phyloP scores from a whole-genome alignment of 2,113 vertebrate species.

The Peromyscus californicus region DNA sequence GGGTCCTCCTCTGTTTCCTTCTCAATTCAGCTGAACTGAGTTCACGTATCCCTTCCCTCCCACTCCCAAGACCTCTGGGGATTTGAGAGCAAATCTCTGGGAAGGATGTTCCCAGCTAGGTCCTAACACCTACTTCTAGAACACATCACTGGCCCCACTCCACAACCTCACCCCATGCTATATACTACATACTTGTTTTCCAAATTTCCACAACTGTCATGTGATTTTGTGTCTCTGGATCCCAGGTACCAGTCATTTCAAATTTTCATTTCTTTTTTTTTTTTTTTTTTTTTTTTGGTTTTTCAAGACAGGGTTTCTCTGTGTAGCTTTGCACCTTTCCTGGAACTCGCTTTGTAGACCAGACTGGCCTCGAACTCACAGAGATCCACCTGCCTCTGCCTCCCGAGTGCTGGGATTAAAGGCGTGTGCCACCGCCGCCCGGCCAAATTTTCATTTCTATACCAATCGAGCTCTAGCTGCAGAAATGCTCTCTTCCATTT shows the following conservation, averaged over 20 bases:
- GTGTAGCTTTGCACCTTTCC: no score
- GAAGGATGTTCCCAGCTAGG: neutral
- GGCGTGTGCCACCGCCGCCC: no score
- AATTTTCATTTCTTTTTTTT: neutral
- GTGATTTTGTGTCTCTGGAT: neutral
- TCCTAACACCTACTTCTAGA: neutral
- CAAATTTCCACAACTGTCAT: neutral
- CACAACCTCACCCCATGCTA: neutral
- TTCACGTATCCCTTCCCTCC: neutral
- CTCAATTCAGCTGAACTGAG: neutral
- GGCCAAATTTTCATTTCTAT: neutral
- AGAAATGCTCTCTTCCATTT: neutral
- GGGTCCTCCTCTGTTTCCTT: neutral
- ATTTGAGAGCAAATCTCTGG: neutral
- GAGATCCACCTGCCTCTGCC: no score
- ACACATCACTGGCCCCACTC: neutral
- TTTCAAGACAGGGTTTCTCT: no score
- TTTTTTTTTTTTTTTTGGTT: no score
- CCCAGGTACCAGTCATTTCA: neutral
- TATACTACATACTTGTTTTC: neutral
- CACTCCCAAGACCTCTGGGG: neutral
- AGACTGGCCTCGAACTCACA: no score
- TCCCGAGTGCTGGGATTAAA: no score
- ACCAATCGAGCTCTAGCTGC: neutral
- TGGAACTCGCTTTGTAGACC: no score